Conservation (phyloP, 2,113 vertebrate species). For the Stigmatopora argus region DNA sequence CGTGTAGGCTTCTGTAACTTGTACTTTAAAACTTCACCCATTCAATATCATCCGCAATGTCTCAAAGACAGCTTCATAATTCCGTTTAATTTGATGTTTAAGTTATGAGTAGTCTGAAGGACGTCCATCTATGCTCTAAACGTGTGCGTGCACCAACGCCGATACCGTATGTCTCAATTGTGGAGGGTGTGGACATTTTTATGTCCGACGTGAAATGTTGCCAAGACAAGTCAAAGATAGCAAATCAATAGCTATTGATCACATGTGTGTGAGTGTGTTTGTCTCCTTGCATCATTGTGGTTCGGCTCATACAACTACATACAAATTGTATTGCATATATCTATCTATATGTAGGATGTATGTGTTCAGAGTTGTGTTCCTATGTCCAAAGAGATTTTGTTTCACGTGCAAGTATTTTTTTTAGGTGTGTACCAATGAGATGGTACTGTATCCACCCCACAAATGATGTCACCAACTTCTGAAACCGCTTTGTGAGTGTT, state of each 20-base stretch:
- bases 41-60: constrained; percentile 13
- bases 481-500: constrained; percentile 10
- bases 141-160: constrained; percentile 7
- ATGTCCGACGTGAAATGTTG: constrained; percentile 47
- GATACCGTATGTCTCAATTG: constrained; percentile 33
- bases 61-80: not conserved
- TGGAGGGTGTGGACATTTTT: constrained; percentile 58
- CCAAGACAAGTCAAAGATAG: constrained; percentile 58
- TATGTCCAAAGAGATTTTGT: not conserved
- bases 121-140: not conserved
- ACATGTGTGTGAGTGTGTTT: constrained; percentile 8
- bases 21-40: constrained; percentile 21
- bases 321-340: too few relatives aligned
- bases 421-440: constrained; percentile 5
- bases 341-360: not conserved
- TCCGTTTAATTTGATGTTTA: not conserved
- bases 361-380: not conserved
- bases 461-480: constrained; percentile 35
- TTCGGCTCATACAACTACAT: constrained; percentile 20
- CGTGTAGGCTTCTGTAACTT: constrained; percentile 4
- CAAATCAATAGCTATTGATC: constrained; percentile 65
- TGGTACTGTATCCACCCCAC: constrained; percentile 21
- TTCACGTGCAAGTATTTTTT: not conserved
- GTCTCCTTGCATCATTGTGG: constrained; percentile 30
- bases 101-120: not conserved